Evolutionary conservation across 2,113 vertebrate species (phyloP).

Genomic region (Cacatua alba): DNA sequence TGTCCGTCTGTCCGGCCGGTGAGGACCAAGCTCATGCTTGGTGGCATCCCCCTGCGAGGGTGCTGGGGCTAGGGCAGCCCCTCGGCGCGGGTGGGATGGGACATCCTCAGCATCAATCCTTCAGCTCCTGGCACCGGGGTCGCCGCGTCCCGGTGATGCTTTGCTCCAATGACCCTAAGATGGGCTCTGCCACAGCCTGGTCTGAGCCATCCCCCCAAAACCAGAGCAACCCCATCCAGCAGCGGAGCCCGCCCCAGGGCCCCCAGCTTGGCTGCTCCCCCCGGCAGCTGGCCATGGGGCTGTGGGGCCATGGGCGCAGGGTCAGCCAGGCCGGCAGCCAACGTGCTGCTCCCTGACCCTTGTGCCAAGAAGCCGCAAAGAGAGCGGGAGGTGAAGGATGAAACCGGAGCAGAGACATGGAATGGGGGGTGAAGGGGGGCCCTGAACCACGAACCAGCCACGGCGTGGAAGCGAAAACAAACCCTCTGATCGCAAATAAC

Average conservation of each 20-base stretch:
- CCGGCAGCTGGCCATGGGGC: neutral
- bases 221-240: neutral
- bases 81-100: accelerated
- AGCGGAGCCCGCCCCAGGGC: neutral
- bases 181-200: accelerated
- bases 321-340: neutral
- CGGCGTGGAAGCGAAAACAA: neutral
- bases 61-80: neutral
- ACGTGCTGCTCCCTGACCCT: neutral
- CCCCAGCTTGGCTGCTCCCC: neutral
- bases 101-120: neutral
- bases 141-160: accelerated
- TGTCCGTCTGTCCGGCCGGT: neutral
- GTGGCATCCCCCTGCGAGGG: neutral
- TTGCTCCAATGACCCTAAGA: neutral
- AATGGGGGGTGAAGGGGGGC: neutral
- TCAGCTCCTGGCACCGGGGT: accelerated
- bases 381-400: neutral
- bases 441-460: accelerated
- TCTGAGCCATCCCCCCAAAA: neutral
- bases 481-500: neutral
- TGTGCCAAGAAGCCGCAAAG: neutral
- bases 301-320: accelerated
- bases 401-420: neutral
- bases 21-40: neutral